A percentile compares a stretch with the other conserved stretches of the same genome.
phyloP scores from a whole-genome alignment of 2,888 invertebrate species.

The Allacma fusca region DNA sequence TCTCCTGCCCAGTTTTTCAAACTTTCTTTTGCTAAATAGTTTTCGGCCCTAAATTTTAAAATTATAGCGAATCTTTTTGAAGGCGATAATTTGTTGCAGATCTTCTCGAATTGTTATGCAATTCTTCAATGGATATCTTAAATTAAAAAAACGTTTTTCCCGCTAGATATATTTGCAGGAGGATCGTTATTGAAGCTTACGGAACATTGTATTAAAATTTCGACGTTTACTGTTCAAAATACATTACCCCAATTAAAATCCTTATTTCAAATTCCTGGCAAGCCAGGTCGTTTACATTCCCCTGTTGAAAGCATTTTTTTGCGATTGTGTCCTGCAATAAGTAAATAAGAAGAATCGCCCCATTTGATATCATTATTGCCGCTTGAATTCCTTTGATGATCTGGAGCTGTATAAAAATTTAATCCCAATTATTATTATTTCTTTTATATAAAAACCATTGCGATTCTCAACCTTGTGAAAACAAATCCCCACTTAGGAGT shows the following conservation, averaged over 20 bases:
- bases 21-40: neutral
- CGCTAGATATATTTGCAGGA: no score
- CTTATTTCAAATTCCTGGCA: neutral
- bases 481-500: neutral
- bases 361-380: neutral
- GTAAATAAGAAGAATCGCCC: neutral
- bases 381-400: neutral
- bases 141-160: no score
- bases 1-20: neutral
- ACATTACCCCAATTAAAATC: neutral
- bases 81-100: no score
- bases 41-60: no score
- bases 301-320: neutral
- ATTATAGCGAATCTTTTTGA: no score
- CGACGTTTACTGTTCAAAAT: no score
- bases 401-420: neutral
- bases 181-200: no score
- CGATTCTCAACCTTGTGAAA: neutral
- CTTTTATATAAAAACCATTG: neutral
- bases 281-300: neutral
- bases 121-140: no score
- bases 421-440: neutral
- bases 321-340: neutral
- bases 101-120: no score
- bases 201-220: no score